phyloP scores from a whole-genome alignment of 1,140 invertebrate genomes.

The Tetragonula clypearis region DNA sequence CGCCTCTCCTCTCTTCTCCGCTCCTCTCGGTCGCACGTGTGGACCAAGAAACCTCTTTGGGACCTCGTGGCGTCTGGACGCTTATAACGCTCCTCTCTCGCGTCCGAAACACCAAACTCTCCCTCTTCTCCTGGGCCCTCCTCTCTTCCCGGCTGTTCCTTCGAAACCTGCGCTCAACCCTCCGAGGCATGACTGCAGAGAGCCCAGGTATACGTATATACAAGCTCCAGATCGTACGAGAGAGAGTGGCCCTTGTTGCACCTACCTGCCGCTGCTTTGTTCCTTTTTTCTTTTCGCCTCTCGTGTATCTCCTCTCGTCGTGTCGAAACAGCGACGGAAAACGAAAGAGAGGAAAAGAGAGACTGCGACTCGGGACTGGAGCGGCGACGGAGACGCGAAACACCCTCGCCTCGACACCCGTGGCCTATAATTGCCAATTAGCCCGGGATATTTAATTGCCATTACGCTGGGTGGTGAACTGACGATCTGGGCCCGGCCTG shows the following conservation, averaged over 20 bases:
- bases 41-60: constrained; percentile 27
- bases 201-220: constrained; percentile 56
- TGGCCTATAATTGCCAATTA: constrained; percentile 81
- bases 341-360: not conserved
- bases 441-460: constrained; percentile 81
- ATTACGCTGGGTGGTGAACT: constrained; percentile 71
- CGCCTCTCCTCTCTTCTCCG: not conserved
- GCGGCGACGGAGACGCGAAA: constrained; percentile 54
- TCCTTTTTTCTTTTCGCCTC: constrained; percentile 52
- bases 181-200: constrained; percentile 3
- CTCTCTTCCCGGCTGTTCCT: not conserved
- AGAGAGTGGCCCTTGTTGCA: constrained; percentile 56
- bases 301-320: not conserved
- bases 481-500: constrained; percentile 33
- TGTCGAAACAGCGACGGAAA: not conserved
- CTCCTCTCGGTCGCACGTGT: not conserved
- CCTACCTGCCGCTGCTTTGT: constrained; percentile 53
- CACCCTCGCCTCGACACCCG: constrained; percentile 68
- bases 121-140: constrained; percentile 17
- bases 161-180: not conserved
- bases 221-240: constrained; percentile 46
- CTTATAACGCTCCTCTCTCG: constrained; percentile 54
- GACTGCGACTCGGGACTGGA: not conserved
- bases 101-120: constrained; percentile 31
- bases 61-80: constrained; percentile 50